A percentile compares a stretch with the other conserved stretches of the same genome.
phyloP scores from a whole-genome alignment of 2,888 invertebrate species.

The Gerris lacustris region DNA sequence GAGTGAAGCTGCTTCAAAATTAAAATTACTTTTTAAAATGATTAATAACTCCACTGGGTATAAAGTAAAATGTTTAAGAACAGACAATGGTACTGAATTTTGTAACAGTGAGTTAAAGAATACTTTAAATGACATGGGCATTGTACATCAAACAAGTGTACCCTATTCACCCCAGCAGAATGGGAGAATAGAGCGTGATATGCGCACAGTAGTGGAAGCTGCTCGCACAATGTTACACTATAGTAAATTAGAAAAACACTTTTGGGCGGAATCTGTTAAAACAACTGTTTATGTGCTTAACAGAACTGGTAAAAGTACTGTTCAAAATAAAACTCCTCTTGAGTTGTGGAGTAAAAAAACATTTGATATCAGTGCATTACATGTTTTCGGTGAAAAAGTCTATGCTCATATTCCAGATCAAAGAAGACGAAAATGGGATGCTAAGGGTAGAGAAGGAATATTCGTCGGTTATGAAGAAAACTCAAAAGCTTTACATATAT shows the following conservation, averaged over 20 bases:
- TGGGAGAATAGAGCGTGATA: conserved; percentile 13
- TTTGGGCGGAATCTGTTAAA: conserved; percentile 16
- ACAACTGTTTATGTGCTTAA: conserved; percentile 13
- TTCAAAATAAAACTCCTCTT: conserved; percentile 3
- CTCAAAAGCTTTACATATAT: conserved; percentile 13
- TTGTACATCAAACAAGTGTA: conserved; percentile 7
- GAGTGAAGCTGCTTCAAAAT: too few relatives aligned
- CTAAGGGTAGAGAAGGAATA: conserved; percentile 15
- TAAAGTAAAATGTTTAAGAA: too few relatives aligned
- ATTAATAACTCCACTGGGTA: too few relatives aligned
- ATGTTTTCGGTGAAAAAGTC: too few relatives aligned
- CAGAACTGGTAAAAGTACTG: conserved; percentile 11
- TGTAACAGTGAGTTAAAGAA: background rate
- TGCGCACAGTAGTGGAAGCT: conserved; percentile 16
- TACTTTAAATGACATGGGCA: background rate
- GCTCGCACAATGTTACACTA: too few relatives aligned
- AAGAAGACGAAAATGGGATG: conserved; percentile 14
- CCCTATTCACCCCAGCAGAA: conserved; percentile 16
- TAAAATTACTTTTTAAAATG: too few relatives aligned
- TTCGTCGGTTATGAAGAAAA: conserved; percentile 17
- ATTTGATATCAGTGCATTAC: background rate
- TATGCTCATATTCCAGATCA: conserved; percentile 14
- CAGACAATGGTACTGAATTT: conserved; percentile 17
- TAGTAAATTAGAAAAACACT: too few relatives aligned
- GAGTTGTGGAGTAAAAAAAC: too few relatives aligned